Conservation (phyloP, 2,888 invertebrate species). For the Lampropteryx suffumata region DNA sequence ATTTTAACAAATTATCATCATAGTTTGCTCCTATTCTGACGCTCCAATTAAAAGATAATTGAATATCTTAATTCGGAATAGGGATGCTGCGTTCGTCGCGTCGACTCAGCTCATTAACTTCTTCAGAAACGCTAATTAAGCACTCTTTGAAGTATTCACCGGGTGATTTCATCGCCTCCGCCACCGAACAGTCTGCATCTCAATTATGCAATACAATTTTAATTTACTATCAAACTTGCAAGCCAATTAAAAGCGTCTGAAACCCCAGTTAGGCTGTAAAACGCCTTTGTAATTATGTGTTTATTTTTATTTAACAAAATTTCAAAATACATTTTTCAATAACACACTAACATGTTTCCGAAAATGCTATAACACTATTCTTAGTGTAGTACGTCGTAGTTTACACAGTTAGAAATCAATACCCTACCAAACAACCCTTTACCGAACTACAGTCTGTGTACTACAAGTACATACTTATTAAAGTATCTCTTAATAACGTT, state of each 20-base stretch:
- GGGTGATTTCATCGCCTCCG: constrained; percentile 55
- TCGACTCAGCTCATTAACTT: constrained; percentile 65
- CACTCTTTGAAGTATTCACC: constrained; percentile 66
- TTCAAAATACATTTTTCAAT: too few species aligned
- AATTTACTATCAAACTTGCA: constrained; percentile 48
- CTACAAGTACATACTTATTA: constrained; percentile 14
- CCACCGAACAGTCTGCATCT: constrained; percentile 45
- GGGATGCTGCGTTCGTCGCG: constrained; percentile 39
- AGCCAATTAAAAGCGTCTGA: constrained; percentile 42
- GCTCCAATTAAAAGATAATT: constrained; percentile 34
- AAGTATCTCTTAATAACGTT: constrained; percentile 34
- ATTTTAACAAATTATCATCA: constrained; percentile 23
- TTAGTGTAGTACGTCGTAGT: too few species aligned
- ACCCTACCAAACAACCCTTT: too few species aligned
- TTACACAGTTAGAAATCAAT: constrained; percentile 1
- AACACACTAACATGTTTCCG: too few species aligned
- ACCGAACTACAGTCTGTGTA: too few species aligned
- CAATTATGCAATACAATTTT: constrained; percentile 61
- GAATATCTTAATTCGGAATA: constrained; percentile 43
- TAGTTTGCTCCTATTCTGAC: constrained; percentile 20
- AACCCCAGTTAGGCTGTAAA: constrained; percentile 1
- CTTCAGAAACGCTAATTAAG: constrained; percentile 69
- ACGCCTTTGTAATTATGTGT: neutral
- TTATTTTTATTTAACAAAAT: too few species aligned
- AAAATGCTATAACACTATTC: too few species aligned